A percentile compares a stretch with the other conserved stretches of the same genome.
phyloP scores from a whole-genome alignment of 2,888 invertebrate species.

The Archips xylosteana region DNA sequence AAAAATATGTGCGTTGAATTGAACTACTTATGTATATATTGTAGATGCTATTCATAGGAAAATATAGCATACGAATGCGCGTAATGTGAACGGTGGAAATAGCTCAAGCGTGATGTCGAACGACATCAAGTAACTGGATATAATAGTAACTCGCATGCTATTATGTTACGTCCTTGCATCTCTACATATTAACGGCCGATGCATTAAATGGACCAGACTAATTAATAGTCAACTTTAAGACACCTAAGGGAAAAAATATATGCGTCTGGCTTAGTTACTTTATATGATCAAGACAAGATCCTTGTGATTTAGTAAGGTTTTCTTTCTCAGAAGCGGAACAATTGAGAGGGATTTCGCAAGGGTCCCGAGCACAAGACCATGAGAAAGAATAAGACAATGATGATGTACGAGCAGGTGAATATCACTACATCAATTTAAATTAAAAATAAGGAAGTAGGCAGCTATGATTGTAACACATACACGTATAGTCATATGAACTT shows the following conservation, averaged over 20 bases:
- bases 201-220: conserved; percentile 7
- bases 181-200: conserved; percentile 16
- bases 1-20: conserved; percentile 7
- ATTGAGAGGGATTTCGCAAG: conserved; percentile 25
- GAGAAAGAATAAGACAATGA: conserved; percentile 31
- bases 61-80: conserved; percentile 5
- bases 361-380: conserved; percentile 22
- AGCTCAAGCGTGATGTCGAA: conserved; percentile 32
- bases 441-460: neutral
- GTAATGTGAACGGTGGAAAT: conserved; percentile 36
- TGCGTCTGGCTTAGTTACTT: conserved; percentile 22
- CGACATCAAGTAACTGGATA: conserved; percentile 28
- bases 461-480: neutral
- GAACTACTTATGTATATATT: neutral
- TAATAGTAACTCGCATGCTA: conserved; percentile 25
- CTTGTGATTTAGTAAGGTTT: conserved; percentile 18
- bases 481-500: neutral
- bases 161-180: conserved; percentile 35
- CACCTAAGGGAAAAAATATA: conserved; percentile 27
- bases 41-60: conserved; percentile 11
- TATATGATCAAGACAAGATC: conserved; percentile 1
- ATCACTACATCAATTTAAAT: neutral
- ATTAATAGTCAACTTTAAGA: conserved; percentile 20
- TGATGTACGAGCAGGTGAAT: conserved; percentile 10
- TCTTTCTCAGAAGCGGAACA: conserved; percentile 17